Evolutionary conservation across 2,113 vertebrate genomes (phyloP).

Genomic region (Sebastes schlegelii): DNA sequence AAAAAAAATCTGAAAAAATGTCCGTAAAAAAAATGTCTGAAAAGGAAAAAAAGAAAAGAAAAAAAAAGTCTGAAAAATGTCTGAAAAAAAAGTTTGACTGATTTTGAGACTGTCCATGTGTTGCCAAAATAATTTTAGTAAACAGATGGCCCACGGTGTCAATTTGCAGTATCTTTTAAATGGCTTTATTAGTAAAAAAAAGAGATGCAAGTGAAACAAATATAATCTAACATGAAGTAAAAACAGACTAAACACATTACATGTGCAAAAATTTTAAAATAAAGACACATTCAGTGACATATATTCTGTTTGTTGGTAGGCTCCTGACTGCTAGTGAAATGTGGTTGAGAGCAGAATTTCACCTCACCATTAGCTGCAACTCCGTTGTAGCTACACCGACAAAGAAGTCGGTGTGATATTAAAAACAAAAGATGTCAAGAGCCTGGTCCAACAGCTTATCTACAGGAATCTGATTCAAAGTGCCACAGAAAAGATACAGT

Average conservation of each 20-base stretch:
- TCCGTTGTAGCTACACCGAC: constrained; percentile 13
- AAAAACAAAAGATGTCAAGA: constrained; percentile 7
- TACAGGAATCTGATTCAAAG: constrained; percentile 58
- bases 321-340: constrained; percentile 19
- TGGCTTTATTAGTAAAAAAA: constrained; percentile 64
- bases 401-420: constrained; percentile 16
- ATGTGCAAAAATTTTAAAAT: constrained; percentile 58
- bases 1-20: no score
- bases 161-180: constrained; percentile 31
- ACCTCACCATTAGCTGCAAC: constrained; percentile 1
- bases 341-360: constrained; percentile 3
- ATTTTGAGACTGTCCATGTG: neutral
- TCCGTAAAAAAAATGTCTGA: no score
- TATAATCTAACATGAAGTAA: constrained; percentile 33
- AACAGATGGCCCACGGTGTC: neutral
- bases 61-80: no score
- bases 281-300: constrained; percentile 52
- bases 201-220: constrained; percentile 56
- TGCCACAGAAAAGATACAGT: constrained; percentile 56
- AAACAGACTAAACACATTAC: constrained; percentile 30
- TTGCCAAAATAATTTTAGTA: neutral
- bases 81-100: no score
- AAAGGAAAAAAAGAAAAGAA: no score
- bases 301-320: neutral
- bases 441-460: constrained; percentile 38